Evolutionary conservation across 2,888 invertebrate genomes (phyloP), one percentile per base, ranked within the genome.

Genomic region (Digitonthophagus gazella): DNA sequence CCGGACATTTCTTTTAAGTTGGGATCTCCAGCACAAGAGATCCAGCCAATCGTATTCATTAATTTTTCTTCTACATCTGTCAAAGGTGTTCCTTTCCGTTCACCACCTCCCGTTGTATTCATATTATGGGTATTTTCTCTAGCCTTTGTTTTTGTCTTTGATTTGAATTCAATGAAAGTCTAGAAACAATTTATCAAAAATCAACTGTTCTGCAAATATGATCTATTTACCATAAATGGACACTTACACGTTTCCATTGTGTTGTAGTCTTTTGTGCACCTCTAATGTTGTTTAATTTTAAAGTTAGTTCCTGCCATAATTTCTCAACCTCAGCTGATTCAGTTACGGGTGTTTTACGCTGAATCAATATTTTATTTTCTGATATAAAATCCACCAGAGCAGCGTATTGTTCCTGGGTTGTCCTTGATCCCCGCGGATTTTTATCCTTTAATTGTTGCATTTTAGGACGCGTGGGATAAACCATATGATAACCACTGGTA

Each of bases 111-210:
- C 1, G 57, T 57, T 16, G 15, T 14, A 14, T 15, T 15, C 57
- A 57, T 57, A 14, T 57, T 16, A 15, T 15, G 14, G 14, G 14
- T 57, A 14, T 15, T 57, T 16, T 57, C 57, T 57, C 57, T 57
- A 16, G 57, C 16, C 57, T 5, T 57, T 57, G 15, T 57, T 16
- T 16, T 14, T 4, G 16, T 57, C 14, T 57, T 57, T 15, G 15
- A 57, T 57, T 57, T 57, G 15, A 14, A 57, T 57, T 57, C 57
- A 57, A 57, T 15, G 15, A 57, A 16, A 57, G 16, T 57, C 57
- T 57, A 16, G 57, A 57, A 57, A 57, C n/a, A n/a, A n/a, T n/a
- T n/a, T n/a, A n/a, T n/a, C n/a, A n/a, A n/a, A n/a, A n/a, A n/a
- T n/a, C n/a, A n/a, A n/a, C n/a, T n/a, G n/a, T n/a, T n/a, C n/a